Conservation (phyloP, 2,113 vertebrate genomes). For the Gila orcuttii region DNA sequence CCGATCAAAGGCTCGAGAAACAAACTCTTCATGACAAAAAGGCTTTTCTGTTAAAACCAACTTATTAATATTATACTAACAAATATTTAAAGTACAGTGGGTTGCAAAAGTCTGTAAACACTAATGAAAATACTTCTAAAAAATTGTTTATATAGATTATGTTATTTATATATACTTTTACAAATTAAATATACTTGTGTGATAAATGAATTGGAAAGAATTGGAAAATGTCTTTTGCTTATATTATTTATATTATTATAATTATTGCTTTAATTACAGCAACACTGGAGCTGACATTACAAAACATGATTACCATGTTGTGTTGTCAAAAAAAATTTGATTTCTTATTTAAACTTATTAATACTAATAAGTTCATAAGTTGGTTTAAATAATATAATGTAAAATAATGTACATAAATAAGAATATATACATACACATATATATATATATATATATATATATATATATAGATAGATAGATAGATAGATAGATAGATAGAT, state of each 20-base stretch:
- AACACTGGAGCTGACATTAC: background rate
- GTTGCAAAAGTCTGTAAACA: background rate
- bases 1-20: slow-evolving; percentile 56
- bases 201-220: too few species aligned
- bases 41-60: slow-evolving; percentile 57
- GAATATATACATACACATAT: too few species aligned
- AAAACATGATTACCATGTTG: background rate
- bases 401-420: too few species aligned
- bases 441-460: too few species aligned
- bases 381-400: too few species aligned
- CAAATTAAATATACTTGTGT: background rate
- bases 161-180: background rate
- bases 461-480: too few species aligned
- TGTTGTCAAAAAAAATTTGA: background rate
- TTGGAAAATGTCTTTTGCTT: background rate
- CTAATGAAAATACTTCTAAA: slow-evolving; percentile 53
- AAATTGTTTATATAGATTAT: background rate
- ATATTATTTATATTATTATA: background rate
- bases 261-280: background rate
- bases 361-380: too few species aligned
- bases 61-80: background rate
- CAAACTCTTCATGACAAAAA: slow-evolving; percentile 63
- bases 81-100: background rate
- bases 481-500: too few species aligned
- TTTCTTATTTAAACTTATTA: too few species aligned